Conservation (phyloP, 1,140 invertebrate genomes). For the Trachymyrmex septentrionalis region DNA sequence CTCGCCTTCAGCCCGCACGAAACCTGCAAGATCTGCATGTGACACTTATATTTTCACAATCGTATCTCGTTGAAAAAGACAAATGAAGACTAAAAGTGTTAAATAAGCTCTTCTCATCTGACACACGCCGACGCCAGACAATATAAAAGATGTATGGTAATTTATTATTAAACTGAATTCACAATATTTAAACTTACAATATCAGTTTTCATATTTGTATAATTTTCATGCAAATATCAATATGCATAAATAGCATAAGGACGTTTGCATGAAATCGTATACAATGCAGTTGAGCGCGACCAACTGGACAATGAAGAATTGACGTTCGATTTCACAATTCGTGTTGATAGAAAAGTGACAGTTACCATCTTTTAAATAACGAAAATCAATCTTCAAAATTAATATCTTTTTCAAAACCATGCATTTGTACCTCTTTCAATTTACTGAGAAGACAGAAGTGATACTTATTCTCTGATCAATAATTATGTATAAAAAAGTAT, state of each 20-base stretch:
- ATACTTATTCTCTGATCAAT: too few species aligned
- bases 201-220: not conserved
- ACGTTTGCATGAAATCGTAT: not conserved
- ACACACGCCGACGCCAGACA: not conserved
- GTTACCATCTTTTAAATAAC: too few species aligned
- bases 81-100: not conserved
- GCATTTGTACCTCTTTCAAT: too few species aligned
- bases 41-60: slow-evolving; percentile 24
- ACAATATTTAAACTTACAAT: not conserved
- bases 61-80: not conserved
- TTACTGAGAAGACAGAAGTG: too few species aligned
- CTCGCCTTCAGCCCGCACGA: slow-evolving; percentile 33
- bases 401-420: too few species aligned
- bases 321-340: not conserved
- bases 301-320: not conserved
- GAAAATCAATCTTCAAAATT: too few species aligned
- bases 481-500: too few species aligned
- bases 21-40: slow-evolving; percentile 10
- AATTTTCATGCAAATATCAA: not conserved
- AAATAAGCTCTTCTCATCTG: not conserved
- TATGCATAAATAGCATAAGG: not conserved
- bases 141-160: not conserved
- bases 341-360: too few species aligned
- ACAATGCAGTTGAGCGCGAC: not conserved
- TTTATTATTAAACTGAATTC: slow-evolving; percentile 8